Evolutionary conservation across 2,888 invertebrate species (phyloP).

Genomic region (Himalopsyche kuldschensis): DNA sequence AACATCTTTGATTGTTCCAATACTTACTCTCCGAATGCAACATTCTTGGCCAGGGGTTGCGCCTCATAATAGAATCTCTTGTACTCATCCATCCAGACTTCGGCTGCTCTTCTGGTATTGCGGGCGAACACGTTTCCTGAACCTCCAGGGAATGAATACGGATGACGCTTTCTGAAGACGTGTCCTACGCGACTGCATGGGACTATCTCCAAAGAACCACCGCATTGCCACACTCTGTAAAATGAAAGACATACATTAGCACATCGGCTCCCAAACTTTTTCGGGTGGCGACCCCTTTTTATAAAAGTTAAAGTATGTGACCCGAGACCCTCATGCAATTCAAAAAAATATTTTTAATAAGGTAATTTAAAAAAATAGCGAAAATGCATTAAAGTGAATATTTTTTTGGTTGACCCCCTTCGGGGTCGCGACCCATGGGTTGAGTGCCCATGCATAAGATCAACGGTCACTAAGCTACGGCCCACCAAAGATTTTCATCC

Average conservation of each 20-base stretch:
- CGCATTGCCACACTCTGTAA: conserved; percentile 94
- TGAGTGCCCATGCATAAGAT: no score
- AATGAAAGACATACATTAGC: no score
- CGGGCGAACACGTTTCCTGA: conserved; percentile 95
- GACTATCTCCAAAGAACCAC: conserved; percentile 94
- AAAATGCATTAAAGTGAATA: no score
- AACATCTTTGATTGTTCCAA: no score
- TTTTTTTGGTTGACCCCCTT: no score
- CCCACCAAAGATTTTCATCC: no score
- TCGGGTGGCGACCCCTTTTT: background rate
- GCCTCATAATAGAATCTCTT: conserved; percentile 94
- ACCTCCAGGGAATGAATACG: conserved; percentile 97
- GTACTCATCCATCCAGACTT: conserved; percentile 99
- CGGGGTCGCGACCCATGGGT: no score
- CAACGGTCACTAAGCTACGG: no score
- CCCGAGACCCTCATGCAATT: no score
- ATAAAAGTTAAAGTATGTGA: no score
- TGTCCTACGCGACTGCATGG: conserved; percentile 96
- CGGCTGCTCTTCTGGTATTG: conserved; percentile 95
- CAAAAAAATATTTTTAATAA: no score
- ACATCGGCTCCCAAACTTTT: background rate
- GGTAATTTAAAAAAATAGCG: no score
- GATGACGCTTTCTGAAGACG: conserved; percentile 94
- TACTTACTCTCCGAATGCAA: conserved; percentile 87
- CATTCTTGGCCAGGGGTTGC: conserved; percentile 86